Percentiles rank a stretch among this genome's conserved stretches.
phyloP scores from a whole-genome alignment of 2,113 vertebrate genomes.

The Chaetodon trifascialis region DNA sequence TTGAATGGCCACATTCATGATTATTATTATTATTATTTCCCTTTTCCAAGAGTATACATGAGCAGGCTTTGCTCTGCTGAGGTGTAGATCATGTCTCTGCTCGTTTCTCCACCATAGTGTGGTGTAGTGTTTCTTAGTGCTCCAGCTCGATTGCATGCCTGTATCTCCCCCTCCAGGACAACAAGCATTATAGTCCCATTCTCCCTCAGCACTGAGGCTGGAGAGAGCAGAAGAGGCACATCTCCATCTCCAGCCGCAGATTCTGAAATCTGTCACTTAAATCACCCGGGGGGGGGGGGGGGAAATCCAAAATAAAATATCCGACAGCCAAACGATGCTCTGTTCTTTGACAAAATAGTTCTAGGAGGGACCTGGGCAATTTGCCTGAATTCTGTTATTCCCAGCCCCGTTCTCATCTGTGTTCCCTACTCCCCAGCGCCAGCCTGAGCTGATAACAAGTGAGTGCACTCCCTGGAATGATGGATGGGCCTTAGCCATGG shows the following conservation, averaged over 20 bases:
- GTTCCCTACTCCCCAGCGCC: constrained; percentile 73
- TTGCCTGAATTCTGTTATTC: constrained; percentile 74
- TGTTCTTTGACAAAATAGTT: constrained; percentile 67
- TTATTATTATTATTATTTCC: constrained; percentile 15
- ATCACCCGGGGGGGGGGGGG: constrained; percentile 18
- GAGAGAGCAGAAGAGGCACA: constrained; percentile 35
- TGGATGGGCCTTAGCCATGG: constrained; percentile 84
- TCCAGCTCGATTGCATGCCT: constrained; percentile 79
- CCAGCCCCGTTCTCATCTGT: constrained; percentile 60
- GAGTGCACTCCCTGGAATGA: constrained; percentile 81
- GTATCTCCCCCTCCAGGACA: constrained; percentile 88
- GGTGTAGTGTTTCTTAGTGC: constrained; percentile 58
- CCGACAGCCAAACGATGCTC: constrained; percentile 54
- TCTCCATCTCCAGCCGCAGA: constrained; percentile 46
- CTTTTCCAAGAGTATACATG: not conserved
- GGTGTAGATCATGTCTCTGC: constrained; percentile 45
- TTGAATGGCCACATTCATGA: not conserved
- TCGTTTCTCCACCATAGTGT: constrained; percentile 27
- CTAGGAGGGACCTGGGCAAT: constrained; percentile 53
- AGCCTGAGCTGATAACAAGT: constrained; percentile 86
- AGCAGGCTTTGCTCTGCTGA: constrained; percentile 26
- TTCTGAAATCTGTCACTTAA: constrained; percentile 67
- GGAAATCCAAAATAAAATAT: constrained; percentile 53
- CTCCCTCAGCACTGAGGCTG: constrained; percentile 54
- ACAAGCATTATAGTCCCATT: constrained; percentile 75